Conservation (phyloP, 2,113 vertebrate genomes). For the Pipa parva region DNA sequence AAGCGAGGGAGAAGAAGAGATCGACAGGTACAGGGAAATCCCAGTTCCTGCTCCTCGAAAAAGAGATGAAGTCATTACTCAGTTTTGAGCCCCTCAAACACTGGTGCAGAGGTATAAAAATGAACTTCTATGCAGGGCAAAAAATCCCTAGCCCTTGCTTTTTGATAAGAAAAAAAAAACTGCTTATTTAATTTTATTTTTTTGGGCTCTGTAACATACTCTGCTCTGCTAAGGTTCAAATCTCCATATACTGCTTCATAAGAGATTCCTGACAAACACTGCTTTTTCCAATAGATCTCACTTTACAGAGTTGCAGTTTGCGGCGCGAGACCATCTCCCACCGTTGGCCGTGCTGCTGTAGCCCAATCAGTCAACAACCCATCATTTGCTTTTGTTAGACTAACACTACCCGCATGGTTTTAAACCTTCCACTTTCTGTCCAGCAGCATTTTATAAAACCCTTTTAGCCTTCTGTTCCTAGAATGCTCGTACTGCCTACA, state of each 20-base stretch:
- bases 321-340: too few species aligned
- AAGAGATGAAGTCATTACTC: conserved; percentile 22
- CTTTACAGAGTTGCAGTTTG: not conserved
- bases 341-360: too few species aligned
- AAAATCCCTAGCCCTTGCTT: not conserved
- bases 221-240: conserved; percentile 1
- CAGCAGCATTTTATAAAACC: too few species aligned
- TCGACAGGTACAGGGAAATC: conserved; percentile 12
- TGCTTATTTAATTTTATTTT: conserved; percentile 35
- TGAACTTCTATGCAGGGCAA: conserved; percentile 23
- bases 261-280: too few species aligned
- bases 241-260: not conserved
- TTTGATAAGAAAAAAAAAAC: conserved; percentile 12
- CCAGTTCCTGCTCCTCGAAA: conserved; percentile 25
- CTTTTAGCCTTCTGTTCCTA: too few species aligned
- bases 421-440: too few species aligned
- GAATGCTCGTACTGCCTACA: too few species aligned
- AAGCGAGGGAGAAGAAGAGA: conserved; percentile 40
- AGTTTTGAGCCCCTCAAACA: conserved; percentile 3
- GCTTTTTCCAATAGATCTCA: not conserved
- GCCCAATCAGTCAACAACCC: too few species aligned
- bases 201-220: conserved; percentile 21
- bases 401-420: too few species aligned
- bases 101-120: not conserved
- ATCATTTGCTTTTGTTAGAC: too few species aligned